A percentile compares a stretch with the other conserved stretches of the same genome.
Conservation (phyloP, 2,888 invertebrate genomes). For the Dicyrtoma fusca region DNA sequence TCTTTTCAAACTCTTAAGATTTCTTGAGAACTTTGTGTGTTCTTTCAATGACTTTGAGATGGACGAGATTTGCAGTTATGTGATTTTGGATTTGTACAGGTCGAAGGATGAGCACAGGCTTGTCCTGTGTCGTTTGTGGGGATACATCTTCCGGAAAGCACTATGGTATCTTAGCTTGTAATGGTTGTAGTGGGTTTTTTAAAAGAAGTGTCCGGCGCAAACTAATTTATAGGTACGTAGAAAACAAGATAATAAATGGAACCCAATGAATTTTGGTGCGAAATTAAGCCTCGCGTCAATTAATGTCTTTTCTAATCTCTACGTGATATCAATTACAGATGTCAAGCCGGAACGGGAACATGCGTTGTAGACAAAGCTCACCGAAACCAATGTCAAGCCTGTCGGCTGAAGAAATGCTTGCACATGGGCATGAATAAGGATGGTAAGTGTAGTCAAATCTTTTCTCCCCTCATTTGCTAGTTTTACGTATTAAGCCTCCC, state of each 20-base stretch:
- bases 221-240: conserved; percentile 96
- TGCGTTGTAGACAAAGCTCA: conserved; percentile 99
- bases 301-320: neutral
- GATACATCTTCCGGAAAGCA: conserved; percentile 97
- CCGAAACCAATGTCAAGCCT: conserved; percentile 96
- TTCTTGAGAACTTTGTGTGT: neutral
- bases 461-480: neutral
- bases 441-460: conserved; percentile 70
- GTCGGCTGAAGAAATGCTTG: conserved; percentile 96
- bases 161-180: conserved; percentile 97
- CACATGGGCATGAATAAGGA: conserved; percentile 99
- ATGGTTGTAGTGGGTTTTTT: conserved; percentile 99
- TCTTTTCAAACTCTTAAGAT: neutral
- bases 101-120: conserved; percentile 66
- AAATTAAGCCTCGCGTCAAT: neutral
- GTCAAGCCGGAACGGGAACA: conserved; percentile 97
- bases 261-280: neutral
- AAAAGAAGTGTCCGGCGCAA: conserved; percentile 94
- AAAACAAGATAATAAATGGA: too few species aligned
- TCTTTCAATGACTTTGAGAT: too few species aligned
- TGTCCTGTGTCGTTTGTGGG: conserved; percentile 94
- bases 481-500: too few species aligned
- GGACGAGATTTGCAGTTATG: too few species aligned
- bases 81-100: conserved; percentile 34
- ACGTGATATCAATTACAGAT: conserved; percentile 69